A percentile compares a stretch with the other conserved stretches of the same genome.
Evolutionary conservation across 2,113 vertebrate genomes (phyloP).

Genomic region (Hepsetus odoe): DNA sequence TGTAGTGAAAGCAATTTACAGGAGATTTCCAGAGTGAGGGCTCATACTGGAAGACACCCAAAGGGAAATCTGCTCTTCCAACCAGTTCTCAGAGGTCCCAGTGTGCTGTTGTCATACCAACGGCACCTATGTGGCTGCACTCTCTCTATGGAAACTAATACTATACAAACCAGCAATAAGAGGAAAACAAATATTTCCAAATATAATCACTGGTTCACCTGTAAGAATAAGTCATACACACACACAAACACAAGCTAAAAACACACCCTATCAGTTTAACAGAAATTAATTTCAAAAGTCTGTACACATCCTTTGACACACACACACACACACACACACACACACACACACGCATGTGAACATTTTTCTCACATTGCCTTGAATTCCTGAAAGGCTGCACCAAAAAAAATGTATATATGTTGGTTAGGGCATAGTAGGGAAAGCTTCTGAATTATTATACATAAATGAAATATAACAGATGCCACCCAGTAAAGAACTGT

Average conservation of each 20-base stretch:
- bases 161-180: slow-evolving; percentile 41
- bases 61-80: slow-evolving; percentile 22
- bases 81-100: slow-evolving; percentile 49
- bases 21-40: slow-evolving; percentile 9
- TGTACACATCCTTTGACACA: background rate
- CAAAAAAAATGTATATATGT: too few relatives aligned
- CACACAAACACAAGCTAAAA: background rate
- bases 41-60: slow-evolving; percentile 1
- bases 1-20: background rate
- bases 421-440: background rate
- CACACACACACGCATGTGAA: background rate
- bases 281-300: too few relatives aligned
- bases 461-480: background rate
- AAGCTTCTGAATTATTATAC: background rate
- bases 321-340: background rate
- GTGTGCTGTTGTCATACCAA: slow-evolving; percentile 61
- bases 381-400: slow-evolving; percentile 5
- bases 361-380: background rate
- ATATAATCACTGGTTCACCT: slow-evolving; percentile 16
- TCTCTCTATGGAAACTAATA: slow-evolving; percentile 62
- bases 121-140: slow-evolving; percentile 46
- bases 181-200: slow-evolving; percentile 54
- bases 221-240: slow-evolving; percentile 31
- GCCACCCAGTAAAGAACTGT: background rate
- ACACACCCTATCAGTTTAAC: background rate